Conservation (phyloP, 2,113 vertebrate genomes). For the Felis catus region F.catus_Fca126_mat1.0 CM031419.1:120643001-120643500, state of each 20-base stretch:
- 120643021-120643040: not conserved
- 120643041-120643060: conserved; percentile 19
- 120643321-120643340: not conserved
- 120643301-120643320: not conserved
- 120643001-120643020: not conserved
- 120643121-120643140: not conserved
- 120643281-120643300: not conserved
- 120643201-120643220: not conserved
- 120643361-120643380: not conserved
- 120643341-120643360: not conserved
- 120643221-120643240: not conserved
- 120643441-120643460: too few relatives aligned
- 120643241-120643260: not conserved
- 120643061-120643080: conserved; percentile 32
- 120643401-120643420: too few relatives aligned
- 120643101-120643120: not conserved
- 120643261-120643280: not conserved
- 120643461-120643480: not conserved
- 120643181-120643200: not conserved
- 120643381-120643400: not conserved
- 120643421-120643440: too few relatives aligned
- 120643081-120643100: not conserved
- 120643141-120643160: not conserved
- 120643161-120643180: not conserved
- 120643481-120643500: not conserved